phyloP scores from a whole-genome alignment of 2,888 invertebrate genomes.

The Himalopsyche japonica region DNA sequence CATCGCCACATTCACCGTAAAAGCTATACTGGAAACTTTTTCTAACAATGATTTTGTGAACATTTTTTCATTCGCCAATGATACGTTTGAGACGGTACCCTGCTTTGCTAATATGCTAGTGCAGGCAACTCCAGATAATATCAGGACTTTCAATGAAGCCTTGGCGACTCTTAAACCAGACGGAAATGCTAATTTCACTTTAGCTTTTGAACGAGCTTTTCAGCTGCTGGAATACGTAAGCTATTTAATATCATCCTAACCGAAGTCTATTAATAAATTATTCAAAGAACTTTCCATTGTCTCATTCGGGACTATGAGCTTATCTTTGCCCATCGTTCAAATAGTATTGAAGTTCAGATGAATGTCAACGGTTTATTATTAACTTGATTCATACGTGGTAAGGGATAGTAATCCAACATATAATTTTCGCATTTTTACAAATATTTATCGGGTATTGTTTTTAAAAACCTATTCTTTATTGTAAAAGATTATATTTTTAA shows the following conservation, averaged over 20 bases:
- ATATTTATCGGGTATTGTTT: too few species aligned
- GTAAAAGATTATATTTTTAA: too few species aligned
- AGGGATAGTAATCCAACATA: too few species aligned
- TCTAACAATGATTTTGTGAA: conserved; percentile 98
- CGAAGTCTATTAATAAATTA: too few species aligned
- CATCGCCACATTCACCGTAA: conserved; percentile 83
- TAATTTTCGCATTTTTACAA: too few species aligned
- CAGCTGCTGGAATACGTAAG: conserved; percentile 73
- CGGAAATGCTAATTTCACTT: conserved; percentile 82
- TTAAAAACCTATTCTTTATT: too few species aligned
- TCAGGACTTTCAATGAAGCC: conserved; percentile 71
- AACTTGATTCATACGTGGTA: too few species aligned
- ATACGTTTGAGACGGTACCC: conserved; percentile 72
- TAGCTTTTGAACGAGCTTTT: conserved; percentile 84
- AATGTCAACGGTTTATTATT: too few species aligned
- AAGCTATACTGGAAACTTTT: conserved; percentile 88
- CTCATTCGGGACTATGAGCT: too few species aligned
- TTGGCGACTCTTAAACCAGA: conserved; percentile 70
- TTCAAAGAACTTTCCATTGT: too few species aligned
- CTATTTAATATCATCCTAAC: conserved; percentile 29
- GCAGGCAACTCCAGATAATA: conserved; percentile 86
- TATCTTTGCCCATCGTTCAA: too few species aligned
- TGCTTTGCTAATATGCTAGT: conserved; percentile 86
- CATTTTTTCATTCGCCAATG: conserved; percentile 80
- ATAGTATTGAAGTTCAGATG: too few species aligned